These are phyloP conservation scores for Rhagologus leucostigma DNA, from an alignment of 2,113 vertebrate species.

Conservation along the genomic window DNA sequence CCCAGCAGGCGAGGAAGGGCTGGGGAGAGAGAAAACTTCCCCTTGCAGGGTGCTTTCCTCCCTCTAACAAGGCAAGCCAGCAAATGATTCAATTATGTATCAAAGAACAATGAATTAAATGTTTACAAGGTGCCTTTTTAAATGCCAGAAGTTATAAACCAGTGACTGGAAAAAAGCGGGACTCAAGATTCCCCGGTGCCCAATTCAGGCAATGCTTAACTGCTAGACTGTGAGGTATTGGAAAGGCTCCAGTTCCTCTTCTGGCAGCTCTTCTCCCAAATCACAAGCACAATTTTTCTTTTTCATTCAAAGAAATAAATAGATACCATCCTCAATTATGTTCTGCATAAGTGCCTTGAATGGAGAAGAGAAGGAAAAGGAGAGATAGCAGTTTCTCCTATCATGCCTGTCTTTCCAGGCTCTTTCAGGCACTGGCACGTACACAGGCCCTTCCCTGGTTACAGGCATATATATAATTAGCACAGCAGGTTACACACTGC, in stretches of 20 bases:
- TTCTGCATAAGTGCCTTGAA: neutral
- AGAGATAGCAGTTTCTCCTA: neutral
- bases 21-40: neutral
- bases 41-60: constrained; percentile 42
- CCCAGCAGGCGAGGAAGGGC: neutral
- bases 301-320: constrained; percentile 48
- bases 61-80: constrained; percentile 30
- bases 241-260: constrained; percentile 34
- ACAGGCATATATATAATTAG: constrained; percentile 19
- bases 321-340: constrained; percentile 6
- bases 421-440: neutral
- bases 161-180: constrained; percentile 46
- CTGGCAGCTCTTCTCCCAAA: constrained; percentile 35
- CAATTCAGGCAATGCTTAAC: constrained; percentile 57
- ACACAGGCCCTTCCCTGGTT: neutral
- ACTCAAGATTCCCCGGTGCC: constrained; percentile 19
- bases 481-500: neutral
- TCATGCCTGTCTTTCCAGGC: neutral
- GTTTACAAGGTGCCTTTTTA: constrained; percentile 51
- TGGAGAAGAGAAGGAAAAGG: neutral
- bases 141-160: constrained; percentile 43
- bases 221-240: constrained; percentile 58
- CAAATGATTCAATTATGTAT: constrained; percentile 36
- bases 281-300: constrained; percentile 48
- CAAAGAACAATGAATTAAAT: constrained; percentile 48